Conservation (phyloP, 2,113 vertebrate genomes). For the Dicrurus megarhynchus region DNA sequence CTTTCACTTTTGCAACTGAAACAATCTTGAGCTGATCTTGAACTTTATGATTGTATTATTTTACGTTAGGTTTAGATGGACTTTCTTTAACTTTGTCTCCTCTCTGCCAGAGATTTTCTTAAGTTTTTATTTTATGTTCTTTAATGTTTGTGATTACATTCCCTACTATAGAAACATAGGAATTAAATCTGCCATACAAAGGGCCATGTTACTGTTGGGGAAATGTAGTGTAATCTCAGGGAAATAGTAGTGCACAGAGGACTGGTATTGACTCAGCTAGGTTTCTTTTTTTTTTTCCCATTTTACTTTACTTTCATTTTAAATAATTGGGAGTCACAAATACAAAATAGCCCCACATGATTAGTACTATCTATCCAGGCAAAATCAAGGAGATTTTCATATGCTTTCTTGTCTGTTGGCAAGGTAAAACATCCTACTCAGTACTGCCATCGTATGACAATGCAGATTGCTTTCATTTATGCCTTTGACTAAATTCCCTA, state of each 20-base stretch:
- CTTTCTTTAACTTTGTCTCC: background rate
- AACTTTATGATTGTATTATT: background rate
- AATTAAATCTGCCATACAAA: background rate
- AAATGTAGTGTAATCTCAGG: background rate
- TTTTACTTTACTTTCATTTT: background rate
- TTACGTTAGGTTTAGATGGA: background rate
- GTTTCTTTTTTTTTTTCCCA: fast-evolving
- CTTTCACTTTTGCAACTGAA: background rate
- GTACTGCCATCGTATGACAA: background rate
- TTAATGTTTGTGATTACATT: background rate
- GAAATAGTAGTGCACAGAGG: background rate
- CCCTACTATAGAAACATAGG: background rate
- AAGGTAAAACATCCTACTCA: background rate
- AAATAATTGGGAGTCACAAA: background rate
- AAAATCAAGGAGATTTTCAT: background rate
- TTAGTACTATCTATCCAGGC: background rate
- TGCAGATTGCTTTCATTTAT: background rate
- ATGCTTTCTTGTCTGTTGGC: background rate
- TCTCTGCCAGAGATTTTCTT: background rate
- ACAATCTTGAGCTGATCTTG: background rate
- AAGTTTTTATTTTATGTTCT: background rate
- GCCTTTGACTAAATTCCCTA: background rate
- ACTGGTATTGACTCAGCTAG: background rate
- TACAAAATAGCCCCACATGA: background rate
- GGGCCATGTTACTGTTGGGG: background rate